Percentiles rank a stretch among this genome's conserved stretches.
Conservation (phyloP, 2,888 invertebrate genomes). For the Chaetogeoica ovagalla region DNA sequence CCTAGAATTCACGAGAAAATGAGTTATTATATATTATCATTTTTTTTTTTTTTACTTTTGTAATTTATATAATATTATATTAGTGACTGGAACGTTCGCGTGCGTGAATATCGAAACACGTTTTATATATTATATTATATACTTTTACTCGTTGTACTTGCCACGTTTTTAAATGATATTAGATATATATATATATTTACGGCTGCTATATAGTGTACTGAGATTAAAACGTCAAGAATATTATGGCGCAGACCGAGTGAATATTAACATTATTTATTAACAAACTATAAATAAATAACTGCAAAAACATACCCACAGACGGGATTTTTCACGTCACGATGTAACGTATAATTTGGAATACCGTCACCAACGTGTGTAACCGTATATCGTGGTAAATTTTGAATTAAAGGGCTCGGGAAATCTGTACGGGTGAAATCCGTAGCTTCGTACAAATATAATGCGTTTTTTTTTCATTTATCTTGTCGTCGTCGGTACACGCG, state of each 20-base stretch:
- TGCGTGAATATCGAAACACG: too few species aligned
- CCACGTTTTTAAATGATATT: not conserved
- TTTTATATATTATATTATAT: too few species aligned
- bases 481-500: not conserved
- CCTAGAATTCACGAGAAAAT: constrained; percentile 13
- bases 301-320: too few species aligned
- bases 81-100: too few species aligned
- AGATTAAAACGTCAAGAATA: not conserved
- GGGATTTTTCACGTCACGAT: too few species aligned
- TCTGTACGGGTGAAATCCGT: too few species aligned
- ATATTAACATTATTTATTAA: not conserved
- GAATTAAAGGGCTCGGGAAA: too few species aligned
- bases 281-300: not conserved
- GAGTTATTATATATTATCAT: not conserved
- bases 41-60: not conserved
- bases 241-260: not conserved
- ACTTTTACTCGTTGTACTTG: too few species aligned
- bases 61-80: not conserved
- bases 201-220: not conserved
- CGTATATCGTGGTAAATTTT: not conserved
- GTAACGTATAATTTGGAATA: not conserved
- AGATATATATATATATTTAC: too few species aligned
- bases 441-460: not conserved
- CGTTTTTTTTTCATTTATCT: not conserved
- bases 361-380: not conserved